These are phyloP conservation scores for Chaetogeoica ovagalla DNA, from an alignment of 2,888 invertebrate species.

Conservation along the genomic window DNA sequence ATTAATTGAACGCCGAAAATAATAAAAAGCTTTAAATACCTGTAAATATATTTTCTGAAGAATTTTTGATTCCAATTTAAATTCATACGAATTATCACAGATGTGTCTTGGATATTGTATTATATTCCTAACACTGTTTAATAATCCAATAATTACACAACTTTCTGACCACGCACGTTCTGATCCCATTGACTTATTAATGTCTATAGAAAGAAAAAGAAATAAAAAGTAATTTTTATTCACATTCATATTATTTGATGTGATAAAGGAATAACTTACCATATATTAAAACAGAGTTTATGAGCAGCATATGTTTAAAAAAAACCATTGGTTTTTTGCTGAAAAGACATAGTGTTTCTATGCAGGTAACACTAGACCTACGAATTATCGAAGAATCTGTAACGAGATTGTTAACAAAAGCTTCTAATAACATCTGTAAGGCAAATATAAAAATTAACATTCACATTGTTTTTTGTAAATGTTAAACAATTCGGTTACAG, in stretches of 20 bases:
- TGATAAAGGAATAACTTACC: conserved; percentile 16
- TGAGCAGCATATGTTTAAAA: conserved; percentile 63
- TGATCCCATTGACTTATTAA: conserved; percentile 44
- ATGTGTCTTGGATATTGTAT: conserved; percentile 32
- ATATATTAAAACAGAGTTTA: conserved; percentile 47
- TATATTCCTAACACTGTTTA: conserved; percentile 37
- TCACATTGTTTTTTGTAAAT: conserved; percentile 5
- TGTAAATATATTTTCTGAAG: conserved; percentile 51
- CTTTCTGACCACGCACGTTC: conserved; percentile 43
- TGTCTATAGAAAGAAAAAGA: conserved; percentile 22
- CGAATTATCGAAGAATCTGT: conserved; percentile 70
- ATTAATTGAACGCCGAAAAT: background rate
- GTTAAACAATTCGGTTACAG: conserved; percentile 51
- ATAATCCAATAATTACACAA: conserved; percentile 40
- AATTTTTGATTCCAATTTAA: conserved; percentile 44
- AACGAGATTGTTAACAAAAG: conserved; percentile 69
- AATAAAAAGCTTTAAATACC: background rate
- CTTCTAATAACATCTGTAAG: conserved; percentile 68
- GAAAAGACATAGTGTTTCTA: conserved; percentile 78
- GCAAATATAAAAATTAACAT: background rate
- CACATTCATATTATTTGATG: background rate
- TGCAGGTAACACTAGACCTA: conserved; percentile 78
- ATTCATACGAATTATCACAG: conserved; percentile 39
- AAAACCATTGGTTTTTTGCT: conserved; percentile 73
- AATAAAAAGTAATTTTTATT: no score